phyloP scores from a whole-genome alignment of 2,888 invertebrate species.

The Apamea monoglypha region DNA sequence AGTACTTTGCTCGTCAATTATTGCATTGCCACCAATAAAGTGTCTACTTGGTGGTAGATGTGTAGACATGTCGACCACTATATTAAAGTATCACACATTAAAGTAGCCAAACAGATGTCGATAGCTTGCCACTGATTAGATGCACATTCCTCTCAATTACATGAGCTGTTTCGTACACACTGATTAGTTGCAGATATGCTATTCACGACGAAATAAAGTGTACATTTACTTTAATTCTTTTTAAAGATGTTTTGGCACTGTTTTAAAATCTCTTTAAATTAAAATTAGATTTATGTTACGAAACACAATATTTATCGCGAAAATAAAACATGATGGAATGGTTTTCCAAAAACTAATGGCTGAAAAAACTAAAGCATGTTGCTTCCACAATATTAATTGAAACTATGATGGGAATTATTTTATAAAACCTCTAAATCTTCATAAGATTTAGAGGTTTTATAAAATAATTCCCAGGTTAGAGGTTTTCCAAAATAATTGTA shows the following conservation, averaged over 20 bases:
- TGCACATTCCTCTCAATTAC: slow-evolving; percentile 58
- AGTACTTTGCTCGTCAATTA: slow-evolving; percentile 28
- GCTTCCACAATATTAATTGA: not conserved
- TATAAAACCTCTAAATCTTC: not conserved
- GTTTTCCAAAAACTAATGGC: not conserved
- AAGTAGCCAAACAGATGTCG: slow-evolving; percentile 55
- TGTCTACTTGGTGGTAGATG: slow-evolving; percentile 31
- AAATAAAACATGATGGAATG: not conserved
- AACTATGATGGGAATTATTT: not conserved
- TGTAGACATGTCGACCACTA: not conserved
- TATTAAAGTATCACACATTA: slow-evolving; percentile 29
- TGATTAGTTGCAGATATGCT: slow-evolving; percentile 57
- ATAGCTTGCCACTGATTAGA: slow-evolving; percentile 48
- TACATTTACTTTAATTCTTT: slow-evolving; percentile 8
- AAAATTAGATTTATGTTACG: not conserved
- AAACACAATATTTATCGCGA: not conserved
- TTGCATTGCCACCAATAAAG: slow-evolving; percentile 25
- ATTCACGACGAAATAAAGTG: slow-evolving; percentile 29
- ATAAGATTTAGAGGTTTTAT: no score
- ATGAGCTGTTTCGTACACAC: slow-evolving; percentile 39
- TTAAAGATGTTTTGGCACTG: not conserved
- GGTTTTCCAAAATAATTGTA: no score
- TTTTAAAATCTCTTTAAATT: not conserved
- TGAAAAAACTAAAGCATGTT: not conserved
- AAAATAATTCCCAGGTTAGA: no score